Evolutionary conservation across 2,113 vertebrate species (phyloP).

Genomic region (Pterocles burchelli): DNA sequence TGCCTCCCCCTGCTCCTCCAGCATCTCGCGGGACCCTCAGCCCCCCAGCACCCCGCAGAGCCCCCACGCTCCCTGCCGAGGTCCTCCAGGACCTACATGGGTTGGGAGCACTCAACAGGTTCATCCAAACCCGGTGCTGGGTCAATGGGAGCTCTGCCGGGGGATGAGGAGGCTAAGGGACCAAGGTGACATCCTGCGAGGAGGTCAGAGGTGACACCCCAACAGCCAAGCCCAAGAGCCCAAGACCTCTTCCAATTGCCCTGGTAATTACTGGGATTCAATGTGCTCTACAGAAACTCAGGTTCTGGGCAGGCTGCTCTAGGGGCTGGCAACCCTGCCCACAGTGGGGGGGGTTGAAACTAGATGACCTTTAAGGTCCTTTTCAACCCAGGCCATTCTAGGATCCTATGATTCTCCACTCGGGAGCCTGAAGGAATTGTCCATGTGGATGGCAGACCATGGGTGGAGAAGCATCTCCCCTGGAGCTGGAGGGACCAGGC

Average conservation of each 20-base stretch:
- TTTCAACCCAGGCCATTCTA: no score
- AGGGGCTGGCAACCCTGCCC: no score
- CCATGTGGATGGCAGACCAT: accelerated
- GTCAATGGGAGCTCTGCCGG: neutral
- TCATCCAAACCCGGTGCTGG: neutral
- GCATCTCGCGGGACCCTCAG: neutral
- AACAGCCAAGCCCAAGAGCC: neutral
- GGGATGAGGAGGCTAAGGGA: neutral
- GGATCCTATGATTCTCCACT: no score
- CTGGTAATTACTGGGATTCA: neutral
- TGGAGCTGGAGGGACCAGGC: neutral
- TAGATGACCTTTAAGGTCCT: no score
- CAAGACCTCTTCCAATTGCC: neutral
- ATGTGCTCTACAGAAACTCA: no score
- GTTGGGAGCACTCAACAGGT: accelerated
- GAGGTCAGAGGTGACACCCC: neutral
- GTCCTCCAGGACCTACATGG: neutral
- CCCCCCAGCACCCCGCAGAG: neutral
- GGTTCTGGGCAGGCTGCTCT: no score
- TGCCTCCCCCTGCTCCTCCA: neutral
- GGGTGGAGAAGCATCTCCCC: neutral
- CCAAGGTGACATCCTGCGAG: neutral
- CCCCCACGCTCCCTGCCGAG: accelerated
- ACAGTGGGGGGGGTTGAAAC: no score
- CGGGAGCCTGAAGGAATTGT: neutral